Conservation (phyloP, 30 jellyfish, hydroid and myxozoan species). For the Pseudorhiza aurosa region DNA sequence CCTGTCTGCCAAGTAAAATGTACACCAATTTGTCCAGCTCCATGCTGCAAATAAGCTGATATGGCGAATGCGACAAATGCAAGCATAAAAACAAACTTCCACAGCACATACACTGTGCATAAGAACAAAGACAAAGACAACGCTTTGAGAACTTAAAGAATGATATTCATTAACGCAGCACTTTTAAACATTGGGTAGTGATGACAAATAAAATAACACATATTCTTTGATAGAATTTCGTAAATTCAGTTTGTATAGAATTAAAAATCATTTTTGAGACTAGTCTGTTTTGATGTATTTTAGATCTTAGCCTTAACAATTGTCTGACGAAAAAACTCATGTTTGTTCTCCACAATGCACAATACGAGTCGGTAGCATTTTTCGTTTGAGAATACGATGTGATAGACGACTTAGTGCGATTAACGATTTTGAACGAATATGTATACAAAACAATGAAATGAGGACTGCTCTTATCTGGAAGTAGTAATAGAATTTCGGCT, state of each 20-base stretch:
- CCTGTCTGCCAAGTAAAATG: conserved; percentile 90
- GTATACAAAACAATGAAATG: no score
- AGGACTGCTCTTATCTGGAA: no score
- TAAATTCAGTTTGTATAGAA: background rate
- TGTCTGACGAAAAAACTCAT: no score
- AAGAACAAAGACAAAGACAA: background rate
- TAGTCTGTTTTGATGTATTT: background rate
- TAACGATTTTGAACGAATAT: no score
- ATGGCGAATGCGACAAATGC: background rate
- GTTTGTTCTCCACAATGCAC: no score
- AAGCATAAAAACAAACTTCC: background rate
- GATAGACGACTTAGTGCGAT: no score
- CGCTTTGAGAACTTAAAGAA: background rate
- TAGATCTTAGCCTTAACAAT: no score
- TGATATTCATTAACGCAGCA: background rate
- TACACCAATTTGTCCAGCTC: conserved; percentile 90
- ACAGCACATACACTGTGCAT: background rate
- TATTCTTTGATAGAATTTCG: background rate
- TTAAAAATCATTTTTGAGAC: background rate
- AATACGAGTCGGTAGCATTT: no score
- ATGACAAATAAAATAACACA: conserved; percentile 6
- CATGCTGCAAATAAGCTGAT: conserved; percentile 44
- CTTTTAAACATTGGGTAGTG: background rate
- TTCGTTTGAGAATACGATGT: no score
- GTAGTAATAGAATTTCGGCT: no score